Evolutionary conservation across 2,113 vertebrate species (phyloP).

Genomic region (Crotalus viridis): DNA sequence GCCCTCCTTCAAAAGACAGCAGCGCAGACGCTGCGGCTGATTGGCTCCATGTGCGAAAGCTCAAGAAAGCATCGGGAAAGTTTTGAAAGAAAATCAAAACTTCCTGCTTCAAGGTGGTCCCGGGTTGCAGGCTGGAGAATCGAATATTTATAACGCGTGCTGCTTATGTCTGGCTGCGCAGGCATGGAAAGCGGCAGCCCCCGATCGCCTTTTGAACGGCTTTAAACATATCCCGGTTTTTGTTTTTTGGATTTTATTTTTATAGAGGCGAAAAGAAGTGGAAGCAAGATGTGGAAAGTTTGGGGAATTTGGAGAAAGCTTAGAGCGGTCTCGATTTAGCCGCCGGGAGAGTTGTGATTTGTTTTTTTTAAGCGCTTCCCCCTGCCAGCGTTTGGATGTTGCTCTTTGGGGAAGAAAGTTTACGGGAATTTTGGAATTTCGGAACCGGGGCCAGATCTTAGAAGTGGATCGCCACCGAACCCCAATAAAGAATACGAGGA

Average conservation of each 20-base stretch:
- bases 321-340: neutral
- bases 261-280: neutral
- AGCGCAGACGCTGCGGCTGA: conserved; percentile 9
- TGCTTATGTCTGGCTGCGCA: neutral
- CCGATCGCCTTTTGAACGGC: neutral
- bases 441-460: neutral
- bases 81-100: conserved; percentile 43
- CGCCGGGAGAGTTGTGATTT: neutral
- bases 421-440: neutral
- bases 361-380: neutral
- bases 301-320: conserved; percentile 13
- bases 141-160: conserved; percentile 25
- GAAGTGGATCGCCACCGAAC: neutral
- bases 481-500: neutral
- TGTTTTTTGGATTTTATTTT: neutral
- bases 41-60: conserved; percentile 38
- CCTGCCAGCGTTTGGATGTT: conserved; percentile 5
- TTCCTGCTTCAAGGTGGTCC: conserved; percentile 45
- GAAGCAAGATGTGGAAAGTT: conserved; percentile 17
- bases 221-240: neutral
- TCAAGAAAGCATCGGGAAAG: conserved; percentile 34
- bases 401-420: neutral
- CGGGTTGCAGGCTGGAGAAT: conserved; percentile 11
- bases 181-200: neutral
- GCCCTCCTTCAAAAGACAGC: conserved; percentile 6